Evolutionary conservation across 92 coral and sea anemone genomes (phyloP).

Genomic region (Muricea muricata): DNA sequence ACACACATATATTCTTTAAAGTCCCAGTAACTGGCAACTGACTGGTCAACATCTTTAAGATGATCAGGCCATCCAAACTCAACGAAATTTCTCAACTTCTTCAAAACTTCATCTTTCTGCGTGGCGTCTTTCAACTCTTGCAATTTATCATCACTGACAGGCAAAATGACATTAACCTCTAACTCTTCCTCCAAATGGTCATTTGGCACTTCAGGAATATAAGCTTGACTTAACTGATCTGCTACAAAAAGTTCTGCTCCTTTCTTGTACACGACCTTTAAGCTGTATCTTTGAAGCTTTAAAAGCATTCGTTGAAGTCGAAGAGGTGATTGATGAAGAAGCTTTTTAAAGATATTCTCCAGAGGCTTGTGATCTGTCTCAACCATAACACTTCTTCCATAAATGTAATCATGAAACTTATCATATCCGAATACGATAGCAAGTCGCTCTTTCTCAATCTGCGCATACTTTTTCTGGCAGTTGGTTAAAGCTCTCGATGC

Average conservation of each 20-base stretch:
- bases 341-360: slow-evolving; percentile 45
- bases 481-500: not conserved
- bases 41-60: not conserved
- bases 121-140: not conserved
- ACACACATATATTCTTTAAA: not conserved
- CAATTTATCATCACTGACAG: not conserved
- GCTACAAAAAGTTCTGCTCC: not conserved
- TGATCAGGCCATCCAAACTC: not conserved
- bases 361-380: slow-evolving; percentile 71
- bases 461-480: not conserved
- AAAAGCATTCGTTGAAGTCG: not conserved
- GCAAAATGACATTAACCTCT: not conserved
- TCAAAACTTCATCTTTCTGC: not conserved
- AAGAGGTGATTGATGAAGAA: not conserved
- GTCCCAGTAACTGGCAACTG: not conserved
- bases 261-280: not conserved
- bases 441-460: slow-evolving; percentile 3
- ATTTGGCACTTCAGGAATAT: not conserved
- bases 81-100: not conserved
- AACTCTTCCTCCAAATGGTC: not conserved
- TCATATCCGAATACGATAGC: slow-evolving; percentile 55
- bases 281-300: not conserved
- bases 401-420: slow-evolving; percentile 57
- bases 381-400: slow-evolving; percentile 55
- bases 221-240: not conserved